These are phyloP conservation scores for Chelon auratus DNA, from an alignment of 2,797 vertebrate species.

Conservation along the genomic window DNA sequence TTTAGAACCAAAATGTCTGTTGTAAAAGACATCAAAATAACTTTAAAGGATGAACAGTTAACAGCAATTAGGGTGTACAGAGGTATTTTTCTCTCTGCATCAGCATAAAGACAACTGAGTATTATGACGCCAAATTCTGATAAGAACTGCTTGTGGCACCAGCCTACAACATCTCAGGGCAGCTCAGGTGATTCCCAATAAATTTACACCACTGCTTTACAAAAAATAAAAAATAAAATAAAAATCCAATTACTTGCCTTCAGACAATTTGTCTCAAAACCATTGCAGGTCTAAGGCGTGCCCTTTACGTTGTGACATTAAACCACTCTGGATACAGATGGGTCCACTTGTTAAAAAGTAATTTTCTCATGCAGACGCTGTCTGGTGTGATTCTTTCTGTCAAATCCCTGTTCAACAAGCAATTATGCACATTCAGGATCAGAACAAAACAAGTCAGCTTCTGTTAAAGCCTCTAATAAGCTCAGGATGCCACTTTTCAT, in stretches of 20 bases:
- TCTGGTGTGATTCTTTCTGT: constrained; percentile 47
- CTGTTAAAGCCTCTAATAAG: constrained; percentile 27
- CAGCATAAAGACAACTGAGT: too few species aligned
- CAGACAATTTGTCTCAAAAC: constrained; percentile 52
- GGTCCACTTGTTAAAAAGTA: constrained; percentile 48
- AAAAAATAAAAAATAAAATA: constrained; percentile 29
- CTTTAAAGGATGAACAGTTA: too few species aligned
- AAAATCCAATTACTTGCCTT: constrained; percentile 60
- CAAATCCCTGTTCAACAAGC: constrained; percentile 58
- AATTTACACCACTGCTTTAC: constrained; percentile 29
- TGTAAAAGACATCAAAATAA: too few species aligned
- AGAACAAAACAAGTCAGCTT: constrained; percentile 44
- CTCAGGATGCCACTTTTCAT: constrained; percentile 41
- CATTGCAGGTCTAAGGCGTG: constrained; percentile 22
- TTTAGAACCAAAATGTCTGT: too few species aligned
- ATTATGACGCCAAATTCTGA: too few species aligned
- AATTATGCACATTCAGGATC: constrained; percentile 15
- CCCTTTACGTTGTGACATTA: constrained; percentile 45
- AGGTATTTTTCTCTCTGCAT: too few species aligned
- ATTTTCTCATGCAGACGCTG: constrained; percentile 41
- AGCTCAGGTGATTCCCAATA: constrained; percentile 25
- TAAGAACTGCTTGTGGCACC: too few species aligned
- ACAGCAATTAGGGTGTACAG: too few species aligned
- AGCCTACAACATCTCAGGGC: background rate
- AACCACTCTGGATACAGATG: constrained; percentile 42